Percentiles rank a stretch among this genome's conserved stretches.
phyloP scores from a whole-genome alignment of 2,888 invertebrate genomes.

The Calliopum simillimum region DNA sequence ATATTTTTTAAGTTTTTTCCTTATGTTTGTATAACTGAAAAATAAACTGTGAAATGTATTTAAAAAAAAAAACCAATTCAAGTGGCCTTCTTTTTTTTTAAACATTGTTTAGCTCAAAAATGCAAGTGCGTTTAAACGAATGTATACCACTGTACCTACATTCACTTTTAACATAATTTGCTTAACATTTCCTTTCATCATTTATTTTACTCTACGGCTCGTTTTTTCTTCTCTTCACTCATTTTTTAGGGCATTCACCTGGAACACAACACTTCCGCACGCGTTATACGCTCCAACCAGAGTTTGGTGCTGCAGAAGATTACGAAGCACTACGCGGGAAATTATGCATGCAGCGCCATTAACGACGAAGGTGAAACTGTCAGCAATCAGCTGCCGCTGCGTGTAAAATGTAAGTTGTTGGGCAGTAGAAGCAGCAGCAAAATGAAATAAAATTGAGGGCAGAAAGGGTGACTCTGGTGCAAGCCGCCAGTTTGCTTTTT shows the following conservation, averaged over 20 bases:
- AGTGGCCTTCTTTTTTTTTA: too few species aligned
- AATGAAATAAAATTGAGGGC: too few species aligned
- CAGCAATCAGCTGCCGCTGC: conserved; percentile 85
- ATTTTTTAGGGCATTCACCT: conserved; percentile 77
- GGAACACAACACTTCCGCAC: conserved; percentile 87
- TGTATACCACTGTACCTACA: too few species aligned
- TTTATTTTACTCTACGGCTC: conserved; percentile 31
- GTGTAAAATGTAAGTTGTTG: conserved; percentile 85
- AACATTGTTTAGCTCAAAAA: too few species aligned
- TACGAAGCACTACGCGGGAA: conserved; percentile 85
- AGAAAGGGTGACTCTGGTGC: too few species aligned
- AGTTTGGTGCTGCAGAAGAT: conserved; percentile 92
- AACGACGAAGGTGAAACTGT: conserved; percentile 90
- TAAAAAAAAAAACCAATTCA: too few species aligned
- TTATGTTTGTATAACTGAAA: neutral
- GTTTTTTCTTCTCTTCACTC: conserved; percentile 12
- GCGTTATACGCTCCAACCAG: conserved; percentile 92
- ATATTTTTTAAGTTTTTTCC: too few species aligned
- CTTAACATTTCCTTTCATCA: conserved; percentile 3
- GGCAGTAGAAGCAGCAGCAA: too few species aligned
- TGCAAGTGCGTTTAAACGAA: too few species aligned
- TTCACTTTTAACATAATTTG: neutral
- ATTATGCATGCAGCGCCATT: conserved; percentile 88
- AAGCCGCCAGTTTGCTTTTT: too few species aligned
- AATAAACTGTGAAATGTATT: neutral